Evolutionary conservation across 2,888 invertebrate genomes (phyloP).

Genomic region (Pterostichus madidus): DNA sequence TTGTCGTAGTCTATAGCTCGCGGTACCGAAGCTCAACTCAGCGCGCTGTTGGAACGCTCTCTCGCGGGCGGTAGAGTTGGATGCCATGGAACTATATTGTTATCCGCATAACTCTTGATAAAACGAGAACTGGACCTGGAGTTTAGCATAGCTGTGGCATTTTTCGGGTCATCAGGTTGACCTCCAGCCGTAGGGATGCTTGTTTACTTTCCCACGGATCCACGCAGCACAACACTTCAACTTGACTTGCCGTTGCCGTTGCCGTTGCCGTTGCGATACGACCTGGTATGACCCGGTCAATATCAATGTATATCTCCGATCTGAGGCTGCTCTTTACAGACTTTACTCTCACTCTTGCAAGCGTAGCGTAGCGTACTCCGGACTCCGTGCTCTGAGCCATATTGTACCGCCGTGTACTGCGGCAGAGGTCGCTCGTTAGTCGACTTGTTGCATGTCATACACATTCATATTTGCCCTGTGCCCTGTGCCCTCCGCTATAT

Average conservation of each 20-base stretch:
- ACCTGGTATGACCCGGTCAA: constrained; percentile 57
- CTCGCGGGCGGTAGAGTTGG: background rate
- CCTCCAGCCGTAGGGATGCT: constrained; percentile 78
- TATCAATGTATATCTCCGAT: constrained; percentile 56
- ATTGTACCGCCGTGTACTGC: constrained; percentile 8
- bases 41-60: background rate
- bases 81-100: constrained; percentile 37
- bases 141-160: constrained; percentile 69
- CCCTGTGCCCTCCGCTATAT: constrained; percentile 12
- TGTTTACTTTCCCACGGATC: constrained; percentile 78
- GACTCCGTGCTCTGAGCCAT: constrained; percentile 19
- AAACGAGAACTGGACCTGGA: constrained; percentile 62
- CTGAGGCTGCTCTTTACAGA: constrained; percentile 49
- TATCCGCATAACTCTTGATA: constrained; percentile 57
- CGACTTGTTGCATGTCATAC: constrained; percentile 24
- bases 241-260: constrained; percentile 57
- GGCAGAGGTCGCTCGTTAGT: constrained; percentile 7
- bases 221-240: constrained; percentile 75
- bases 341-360: constrained; percentile 50
- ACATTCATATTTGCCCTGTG: constrained; percentile 37
- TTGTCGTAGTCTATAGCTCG: background rate
- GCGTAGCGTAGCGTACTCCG: constrained; percentile 35
- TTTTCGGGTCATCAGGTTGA: constrained; percentile 77
- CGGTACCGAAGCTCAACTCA: background rate
- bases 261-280: constrained; percentile 52